These are phyloP conservation scores for Philaenus spumarius DNA, from an alignment of 1,140 invertebrate genomes.

Conservation along the genomic window DNA sequence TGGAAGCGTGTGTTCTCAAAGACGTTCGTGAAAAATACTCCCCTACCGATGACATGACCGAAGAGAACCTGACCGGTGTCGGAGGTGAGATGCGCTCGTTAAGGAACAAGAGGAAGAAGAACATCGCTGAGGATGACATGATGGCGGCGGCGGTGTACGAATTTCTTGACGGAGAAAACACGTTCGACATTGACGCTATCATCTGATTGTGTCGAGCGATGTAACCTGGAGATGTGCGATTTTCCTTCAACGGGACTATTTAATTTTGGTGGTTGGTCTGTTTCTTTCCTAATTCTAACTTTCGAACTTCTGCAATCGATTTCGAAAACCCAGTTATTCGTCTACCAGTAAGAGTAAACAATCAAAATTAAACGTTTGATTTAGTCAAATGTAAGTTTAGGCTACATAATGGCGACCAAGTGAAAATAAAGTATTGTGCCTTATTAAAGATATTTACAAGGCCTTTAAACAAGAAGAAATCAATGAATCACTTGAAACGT, in stretches of 20 bases:
- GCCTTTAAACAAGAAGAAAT: too few relatives aligned
- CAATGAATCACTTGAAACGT: too few relatives aligned
- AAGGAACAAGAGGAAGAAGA: conserved; percentile 10
- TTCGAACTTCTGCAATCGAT: too few relatives aligned
- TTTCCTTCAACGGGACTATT: neutral
- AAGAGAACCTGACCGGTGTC: conserved; percentile 36
- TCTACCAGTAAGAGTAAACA: too few relatives aligned
- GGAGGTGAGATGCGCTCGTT: conserved; percentile 16
- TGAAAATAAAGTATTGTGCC: too few relatives aligned
- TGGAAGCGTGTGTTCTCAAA: conserved; percentile 61
- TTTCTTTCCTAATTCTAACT: too few relatives aligned
- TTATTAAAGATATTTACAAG: too few relatives aligned
- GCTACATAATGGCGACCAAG: too few relatives aligned
- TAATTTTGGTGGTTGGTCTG: too few relatives aligned
- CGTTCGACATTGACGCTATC: conserved; percentile 4
- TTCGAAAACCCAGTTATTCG: too few relatives aligned
- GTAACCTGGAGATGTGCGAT: neutral
- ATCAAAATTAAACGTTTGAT: too few relatives aligned
- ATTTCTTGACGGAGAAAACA: conserved; percentile 1
- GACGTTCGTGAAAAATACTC: conserved; percentile 55
- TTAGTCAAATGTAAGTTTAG: too few relatives aligned
- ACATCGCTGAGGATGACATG: neutral
- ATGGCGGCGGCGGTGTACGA: neutral
- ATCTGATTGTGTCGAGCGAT: neutral
- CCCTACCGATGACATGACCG: conserved; percentile 43